Percentiles rank a stretch among this genome's conserved stretches.
phyloP scores from a whole-genome alignment of 1,140 invertebrate genomes.

The Chrysopa pallens region DNA sequence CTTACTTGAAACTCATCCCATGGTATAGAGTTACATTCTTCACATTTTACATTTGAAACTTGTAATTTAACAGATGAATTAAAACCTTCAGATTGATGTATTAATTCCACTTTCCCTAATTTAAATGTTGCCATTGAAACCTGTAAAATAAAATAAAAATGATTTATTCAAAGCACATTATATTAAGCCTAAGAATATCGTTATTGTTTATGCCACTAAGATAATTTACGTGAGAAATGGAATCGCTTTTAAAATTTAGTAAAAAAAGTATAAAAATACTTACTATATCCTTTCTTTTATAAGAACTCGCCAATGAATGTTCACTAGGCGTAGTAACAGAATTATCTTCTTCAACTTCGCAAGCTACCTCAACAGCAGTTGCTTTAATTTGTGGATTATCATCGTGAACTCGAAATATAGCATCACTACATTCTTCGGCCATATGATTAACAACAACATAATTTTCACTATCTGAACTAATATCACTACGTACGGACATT shows the following conservation, averaged over 20 bases:
- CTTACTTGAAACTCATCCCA: constrained; percentile 88
- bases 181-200: too few species aligned
- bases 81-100: constrained; percentile 60
- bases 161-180: neutral
- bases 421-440: constrained; percentile 37
- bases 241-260: too few species aligned
- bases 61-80: constrained; percentile 57
- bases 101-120: constrained; percentile 62
- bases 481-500: constrained; percentile 48
- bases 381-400: constrained; percentile 2
- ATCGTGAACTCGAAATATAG: constrained; percentile 33
- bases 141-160: constrained; percentile 23
- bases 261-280: constrained; percentile 22
- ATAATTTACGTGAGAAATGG: too few species aligned
- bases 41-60: constrained; percentile 51
- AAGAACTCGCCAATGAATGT: constrained; percentile 58
- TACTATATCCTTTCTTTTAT: constrained; percentile 57
- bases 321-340: constrained; percentile 53
- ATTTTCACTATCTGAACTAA: constrained; percentile 65
- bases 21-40: constrained; percentile 72
- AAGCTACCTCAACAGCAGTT: constrained; percentile 51
- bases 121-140: constrained; percentile 67
- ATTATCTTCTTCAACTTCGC: constrained; percentile 65
- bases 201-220: neutral
- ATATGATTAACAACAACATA: constrained; percentile 43